phyloP scores from a whole-genome alignment of 2,113 vertebrate species.

The Rhinichthys klamathensis region DNA sequence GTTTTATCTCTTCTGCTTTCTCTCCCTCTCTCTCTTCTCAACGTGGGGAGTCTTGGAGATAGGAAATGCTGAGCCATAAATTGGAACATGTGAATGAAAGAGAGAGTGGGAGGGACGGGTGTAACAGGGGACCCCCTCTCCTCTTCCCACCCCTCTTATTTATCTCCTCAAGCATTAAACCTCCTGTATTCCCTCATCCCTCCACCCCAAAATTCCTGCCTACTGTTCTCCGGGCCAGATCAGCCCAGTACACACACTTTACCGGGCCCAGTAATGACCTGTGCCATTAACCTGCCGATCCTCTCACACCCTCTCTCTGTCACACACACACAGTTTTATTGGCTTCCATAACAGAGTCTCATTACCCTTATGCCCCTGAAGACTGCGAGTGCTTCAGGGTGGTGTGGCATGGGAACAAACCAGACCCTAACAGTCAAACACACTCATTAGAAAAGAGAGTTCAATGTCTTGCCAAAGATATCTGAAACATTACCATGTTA shows the following conservation, averaged over 20 bases:
- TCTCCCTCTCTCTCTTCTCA: conserved; percentile 67
- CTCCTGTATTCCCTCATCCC: conserved; percentile 43
- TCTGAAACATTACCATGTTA: not conserved
- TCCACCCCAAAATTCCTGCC: conserved; percentile 67
- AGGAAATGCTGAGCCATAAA: conserved; percentile 81
- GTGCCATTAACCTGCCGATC: conserved; percentile 71
- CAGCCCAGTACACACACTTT: conserved; percentile 66
- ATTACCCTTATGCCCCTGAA: conserved; percentile 42
- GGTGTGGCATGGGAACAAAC: conserved; percentile 43
- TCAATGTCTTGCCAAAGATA: conserved; percentile 18
- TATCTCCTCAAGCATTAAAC: conserved; percentile 56
- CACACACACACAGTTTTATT: conserved; percentile 43
- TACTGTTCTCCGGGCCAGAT: conserved; percentile 61
- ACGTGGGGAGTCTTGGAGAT: conserved; percentile 80
- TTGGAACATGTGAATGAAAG: conserved; percentile 74
- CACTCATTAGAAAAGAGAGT: conserved; percentile 7
- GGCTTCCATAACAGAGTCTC: conserved; percentile 64
- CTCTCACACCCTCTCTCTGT: conserved; percentile 52
- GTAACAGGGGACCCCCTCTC: conserved; percentile 67
- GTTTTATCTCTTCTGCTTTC: conserved; percentile 51
- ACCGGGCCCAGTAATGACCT: conserved; percentile 63
- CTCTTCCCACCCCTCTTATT: conserved; percentile 75
- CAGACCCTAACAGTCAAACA: conserved; percentile 14
- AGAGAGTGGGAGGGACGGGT: conserved; percentile 55
- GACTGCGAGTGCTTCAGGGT: conserved; percentile 31